Conservation (phyloP, 2,797 vertebrate genomes). For the Echiichthys vipera region DNA sequence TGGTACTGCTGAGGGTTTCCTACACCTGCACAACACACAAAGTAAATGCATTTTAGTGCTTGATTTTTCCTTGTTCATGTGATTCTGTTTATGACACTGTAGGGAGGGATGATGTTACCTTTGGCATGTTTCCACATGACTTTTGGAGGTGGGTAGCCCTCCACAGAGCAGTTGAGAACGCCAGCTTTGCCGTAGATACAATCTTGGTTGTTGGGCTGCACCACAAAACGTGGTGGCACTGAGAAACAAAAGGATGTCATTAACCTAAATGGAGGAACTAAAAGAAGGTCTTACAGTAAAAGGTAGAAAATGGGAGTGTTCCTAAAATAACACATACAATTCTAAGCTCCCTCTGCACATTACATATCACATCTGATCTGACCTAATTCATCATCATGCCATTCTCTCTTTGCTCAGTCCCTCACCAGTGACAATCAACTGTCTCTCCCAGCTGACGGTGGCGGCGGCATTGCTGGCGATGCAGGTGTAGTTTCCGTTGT, state of each 20-base stretch:
- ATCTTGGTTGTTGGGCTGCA: slow-evolving; percentile 98
- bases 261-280: slow-evolving; percentile 1
- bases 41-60: background rate
- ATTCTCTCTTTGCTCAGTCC: slow-evolving; percentile 11
- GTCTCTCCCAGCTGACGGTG: slow-evolving; percentile 96
- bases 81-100: background rate
- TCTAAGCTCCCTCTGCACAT: slow-evolving; percentile 22
- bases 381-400: slow-evolving; percentile 29
- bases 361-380: slow-evolving; percentile 20
- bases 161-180: slow-evolving; percentile 96
- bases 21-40: slow-evolving; percentile 82
- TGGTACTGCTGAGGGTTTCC: slow-evolving; percentile 99
- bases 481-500: slow-evolving; percentile 99
- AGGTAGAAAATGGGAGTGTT: slow-evolving; percentile 18
- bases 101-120: slow-evolving; percentile 80
- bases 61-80: background rate
- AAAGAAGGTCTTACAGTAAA: slow-evolving; percentile 3
- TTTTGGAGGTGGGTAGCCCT: slow-evolving; percentile 97
- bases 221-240: slow-evolving; percentile 97
- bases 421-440: slow-evolving; percentile 96
- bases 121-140: slow-evolving; percentile 99
- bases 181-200: slow-evolving; percentile 98
- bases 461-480: slow-evolving; percentile 95
- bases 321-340: slow-evolving; percentile 21
- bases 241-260: slow-evolving; percentile 36